These are phyloP conservation scores for Unio pictorum DNA, from an alignment of 2,888 invertebrate genomes.

Conservation along the genomic window DNA sequence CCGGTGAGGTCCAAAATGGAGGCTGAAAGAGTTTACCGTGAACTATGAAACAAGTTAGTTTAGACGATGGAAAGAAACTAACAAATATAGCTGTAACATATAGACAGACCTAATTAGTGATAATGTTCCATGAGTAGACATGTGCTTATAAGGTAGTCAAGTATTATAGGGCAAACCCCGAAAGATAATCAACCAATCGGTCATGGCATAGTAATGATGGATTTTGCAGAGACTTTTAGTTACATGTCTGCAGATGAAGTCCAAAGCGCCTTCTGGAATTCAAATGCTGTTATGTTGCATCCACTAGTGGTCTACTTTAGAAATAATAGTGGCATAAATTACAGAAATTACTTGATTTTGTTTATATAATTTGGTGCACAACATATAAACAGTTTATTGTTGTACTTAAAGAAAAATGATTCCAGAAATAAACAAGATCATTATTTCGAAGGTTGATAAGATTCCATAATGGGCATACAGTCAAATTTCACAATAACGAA, in stretches of 20 bases:
- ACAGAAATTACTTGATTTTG: slow-evolving; percentile 24
- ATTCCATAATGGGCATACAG: slow-evolving; percentile 35
- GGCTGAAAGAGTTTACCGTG: neutral
- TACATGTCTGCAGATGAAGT: slow-evolving; percentile 18
- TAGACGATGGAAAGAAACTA: slow-evolving; percentile 12
- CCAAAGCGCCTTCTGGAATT: slow-evolving; percentile 34
- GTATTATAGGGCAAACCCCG: slow-evolving; percentile 18
- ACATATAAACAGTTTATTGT: slow-evolving; percentile 12
- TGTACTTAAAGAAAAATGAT: slow-evolving; percentile 15
- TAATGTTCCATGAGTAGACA: slow-evolving; percentile 2
- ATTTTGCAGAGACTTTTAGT: slow-evolving; percentile 25
- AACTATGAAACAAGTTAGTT: slow-evolving; percentile 17
- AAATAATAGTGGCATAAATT: slow-evolving; percentile 4
- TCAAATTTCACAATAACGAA: slow-evolving; percentile 32
- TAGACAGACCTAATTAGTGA: slow-evolving; percentile 7
- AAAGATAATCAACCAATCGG: slow-evolving; percentile 20
- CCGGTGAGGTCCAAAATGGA: too few species aligned
- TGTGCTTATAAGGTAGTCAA: slow-evolving; percentile 1
- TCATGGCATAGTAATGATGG: slow-evolving; percentile 29
- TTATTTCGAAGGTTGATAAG: neutral
- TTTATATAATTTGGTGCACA: slow-evolving; percentile 27
- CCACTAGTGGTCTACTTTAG: slow-evolving; percentile 28
- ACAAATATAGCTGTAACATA: slow-evolving; percentile 12
- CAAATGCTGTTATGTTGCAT: slow-evolving; percentile 27
- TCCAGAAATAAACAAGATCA: slow-evolving; percentile 7